phyloP scores from a whole-genome alignment of 2,888 invertebrate genomes.

The Antheraea yamamai region DNA sequence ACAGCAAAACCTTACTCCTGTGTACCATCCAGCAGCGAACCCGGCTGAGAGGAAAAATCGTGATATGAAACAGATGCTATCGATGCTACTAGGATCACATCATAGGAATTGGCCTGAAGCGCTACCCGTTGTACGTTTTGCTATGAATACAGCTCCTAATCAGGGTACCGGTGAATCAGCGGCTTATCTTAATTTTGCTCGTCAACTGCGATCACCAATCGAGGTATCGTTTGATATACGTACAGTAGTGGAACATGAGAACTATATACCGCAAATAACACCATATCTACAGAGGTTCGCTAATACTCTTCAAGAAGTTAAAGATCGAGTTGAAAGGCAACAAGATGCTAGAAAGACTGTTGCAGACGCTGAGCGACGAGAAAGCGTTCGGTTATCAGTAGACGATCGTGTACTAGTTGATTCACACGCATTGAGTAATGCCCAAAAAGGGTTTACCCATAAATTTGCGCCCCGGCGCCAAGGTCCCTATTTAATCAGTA shows the following conservation, averaged over 20 bases:
- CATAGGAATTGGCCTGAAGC: conserved; percentile 36
- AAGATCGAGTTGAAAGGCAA: conserved; percentile 12
- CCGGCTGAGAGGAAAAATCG: conserved; percentile 47
- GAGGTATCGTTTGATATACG: too few relatives aligned
- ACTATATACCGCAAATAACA: conserved; percentile 31
- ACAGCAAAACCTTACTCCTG: conserved; percentile 34
- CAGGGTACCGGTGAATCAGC: conserved; percentile 32
- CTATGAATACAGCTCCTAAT: conserved; percentile 32
- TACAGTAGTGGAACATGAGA: conserved; percentile 20
- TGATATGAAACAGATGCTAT: conserved; percentile 38
- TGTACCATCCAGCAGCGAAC: conserved; percentile 50
- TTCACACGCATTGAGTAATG: background rate
- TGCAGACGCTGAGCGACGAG: background rate
- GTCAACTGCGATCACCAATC: conserved; percentile 37
- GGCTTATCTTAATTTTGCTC: conserved; percentile 39
- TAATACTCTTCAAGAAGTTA: background rate
- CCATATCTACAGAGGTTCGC: conserved; percentile 24
- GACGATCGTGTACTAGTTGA: background rate
- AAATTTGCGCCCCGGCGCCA: too few relatives aligned
- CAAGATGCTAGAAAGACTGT: conserved; percentile 4
- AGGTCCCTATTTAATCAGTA: too few relatives aligned
- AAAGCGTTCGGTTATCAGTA: background rate
- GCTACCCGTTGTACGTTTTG: conserved; percentile 36
- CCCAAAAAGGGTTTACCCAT: too few relatives aligned
- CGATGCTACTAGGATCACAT: conserved; percentile 32